Percentiles rank a stretch among this genome's conserved stretches.
Evolutionary conservation across 2,888 invertebrate genomes (phyloP).

Genomic region (Erebia ligea): DNA sequence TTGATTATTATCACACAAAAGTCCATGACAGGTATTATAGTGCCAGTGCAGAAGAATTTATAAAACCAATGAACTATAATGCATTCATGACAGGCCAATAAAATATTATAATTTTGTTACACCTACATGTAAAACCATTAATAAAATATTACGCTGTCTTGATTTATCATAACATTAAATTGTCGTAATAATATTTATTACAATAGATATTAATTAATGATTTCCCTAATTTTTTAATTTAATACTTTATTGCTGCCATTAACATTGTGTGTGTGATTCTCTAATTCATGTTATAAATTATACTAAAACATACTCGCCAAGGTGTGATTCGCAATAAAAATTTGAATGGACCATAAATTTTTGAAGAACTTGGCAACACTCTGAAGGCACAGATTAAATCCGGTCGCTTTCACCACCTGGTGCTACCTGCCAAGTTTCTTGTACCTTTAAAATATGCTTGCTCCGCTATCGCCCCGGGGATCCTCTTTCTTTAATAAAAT

Average conservation of each 20-base stretch:
- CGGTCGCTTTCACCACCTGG: conserved; percentile 54
- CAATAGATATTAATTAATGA: too few relatives aligned
- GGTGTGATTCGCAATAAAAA: conserved; percentile 41
- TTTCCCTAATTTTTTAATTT: too few relatives aligned
- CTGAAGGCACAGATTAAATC: conserved; percentile 54
- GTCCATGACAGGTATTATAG: too few relatives aligned
- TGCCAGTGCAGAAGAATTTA: too few relatives aligned
- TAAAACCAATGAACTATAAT: too few relatives aligned
- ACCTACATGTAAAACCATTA: too few relatives aligned
- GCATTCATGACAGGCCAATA: too few relatives aligned
- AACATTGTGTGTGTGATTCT: not conserved
- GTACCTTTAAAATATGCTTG: conserved; percentile 50
- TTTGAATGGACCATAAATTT: conserved; percentile 42
- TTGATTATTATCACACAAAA: too few relatives aligned
- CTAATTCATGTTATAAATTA: conserved; percentile 18
- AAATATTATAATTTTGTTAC: too few relatives aligned
- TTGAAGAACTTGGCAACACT: conserved; percentile 51
- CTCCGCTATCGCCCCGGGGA: conserved; percentile 25
- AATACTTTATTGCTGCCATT: not conserved
- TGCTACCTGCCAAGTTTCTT: conserved; percentile 52
- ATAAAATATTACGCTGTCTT: too few relatives aligned
- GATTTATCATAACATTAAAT: too few relatives aligned
- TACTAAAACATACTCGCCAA: conserved; percentile 15
- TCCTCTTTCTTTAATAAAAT: conserved; percentile 34
- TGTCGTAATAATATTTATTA: too few relatives aligned